Percentiles rank a stretch among this genome's conserved stretches.
Conservation (phyloP, 1,140 invertebrate genomes). For the Drosophila varians region DNA sequence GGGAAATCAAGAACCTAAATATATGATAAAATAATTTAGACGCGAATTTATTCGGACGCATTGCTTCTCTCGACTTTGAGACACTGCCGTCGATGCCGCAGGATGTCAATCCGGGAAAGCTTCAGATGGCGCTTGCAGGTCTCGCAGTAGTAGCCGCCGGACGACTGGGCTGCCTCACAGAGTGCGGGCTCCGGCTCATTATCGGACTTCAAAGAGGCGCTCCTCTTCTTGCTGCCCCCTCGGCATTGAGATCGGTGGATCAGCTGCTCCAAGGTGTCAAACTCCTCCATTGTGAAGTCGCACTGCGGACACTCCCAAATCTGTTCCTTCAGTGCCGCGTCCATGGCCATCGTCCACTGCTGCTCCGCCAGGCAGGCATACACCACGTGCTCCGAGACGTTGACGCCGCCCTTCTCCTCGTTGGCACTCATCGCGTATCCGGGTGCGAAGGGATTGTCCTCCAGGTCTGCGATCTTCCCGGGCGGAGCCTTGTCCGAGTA, state of each 20-base stretch:
- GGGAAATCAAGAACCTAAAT: no score
- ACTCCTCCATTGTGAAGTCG: slow-evolving; percentile 79
- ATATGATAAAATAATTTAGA: no score
- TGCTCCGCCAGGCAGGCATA: slow-evolving; percentile 90
- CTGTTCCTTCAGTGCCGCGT: slow-evolving; percentile 84
- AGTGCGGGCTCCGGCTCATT: not conserved
- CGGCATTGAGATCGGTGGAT: slow-evolving; percentile 67
- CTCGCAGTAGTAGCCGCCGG: slow-evolving; percentile 87
- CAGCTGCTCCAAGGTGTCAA: slow-evolving; percentile 86
- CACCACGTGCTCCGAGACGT: slow-evolving; percentile 91
- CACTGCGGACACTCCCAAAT: slow-evolving; percentile 86
- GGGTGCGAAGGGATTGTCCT: slow-evolving; percentile 89
- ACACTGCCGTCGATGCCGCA: slow-evolving; percentile 89
- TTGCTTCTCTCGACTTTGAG: not conserved
- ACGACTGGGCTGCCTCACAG: not conserved
- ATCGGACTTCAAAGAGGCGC: no score
- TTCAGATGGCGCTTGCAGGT: slow-evolving; percentile 88
- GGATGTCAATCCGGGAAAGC: slow-evolving; percentile 90
- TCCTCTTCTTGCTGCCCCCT: not conserved
- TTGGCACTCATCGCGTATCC: slow-evolving; percentile 86
- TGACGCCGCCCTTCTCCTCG: slow-evolving; percentile 92
- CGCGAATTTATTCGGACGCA: not conserved
- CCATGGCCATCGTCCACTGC: slow-evolving; percentile 86
- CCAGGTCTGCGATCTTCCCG: slow-evolving; percentile 77
- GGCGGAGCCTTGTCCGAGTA: slow-evolving; percentile 85